A percentile compares a stretch with the other conserved stretches of the same genome.
Evolutionary conservation across 2,888 invertebrate genomes (phyloP).

Genomic region (Agrochola lota): DNA sequence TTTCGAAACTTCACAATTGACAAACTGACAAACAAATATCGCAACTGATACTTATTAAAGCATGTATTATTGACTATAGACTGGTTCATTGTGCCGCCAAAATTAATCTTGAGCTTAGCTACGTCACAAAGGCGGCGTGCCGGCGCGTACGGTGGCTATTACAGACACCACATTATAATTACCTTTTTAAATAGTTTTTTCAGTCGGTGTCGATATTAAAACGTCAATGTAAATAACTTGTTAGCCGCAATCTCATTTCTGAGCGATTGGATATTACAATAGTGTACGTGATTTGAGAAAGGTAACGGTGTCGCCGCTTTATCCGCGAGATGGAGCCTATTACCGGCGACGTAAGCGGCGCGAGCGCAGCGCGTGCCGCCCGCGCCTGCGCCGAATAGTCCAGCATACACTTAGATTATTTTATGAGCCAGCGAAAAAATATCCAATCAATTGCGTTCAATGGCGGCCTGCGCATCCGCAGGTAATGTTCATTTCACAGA

Average conservation of each 20-base stretch:
- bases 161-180: constrained; percentile 89
- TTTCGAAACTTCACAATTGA: constrained; percentile 86
- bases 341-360: constrained; percentile 77
- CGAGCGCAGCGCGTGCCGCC: constrained; percentile 80
- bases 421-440: constrained; percentile 77
- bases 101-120: constrained; percentile 90
- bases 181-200: constrained; percentile 90
- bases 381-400: constrained; percentile 63
- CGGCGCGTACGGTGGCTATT: constrained; percentile 88
- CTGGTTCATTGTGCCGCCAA: constrained; percentile 88
- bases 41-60: constrained; percentile 86
- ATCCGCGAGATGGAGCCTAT: constrained; percentile 88
- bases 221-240: constrained; percentile 91
- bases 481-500: constrained; percentile 63
- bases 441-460: constrained; percentile 69
- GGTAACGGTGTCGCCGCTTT: constrained; percentile 90
- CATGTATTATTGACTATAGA: constrained; percentile 86
- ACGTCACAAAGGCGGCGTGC: constrained; percentile 87
- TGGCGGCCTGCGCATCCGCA: constrained; percentile 49
- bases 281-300: constrained; percentile 91
- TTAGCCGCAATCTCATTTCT: constrained; percentile 91
- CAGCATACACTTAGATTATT: constrained; percentile 76
- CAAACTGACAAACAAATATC: constrained; percentile 87
- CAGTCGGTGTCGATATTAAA: constrained; percentile 88
- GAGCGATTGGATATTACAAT: constrained; percentile 90